Percentiles rank a stretch among this genome's conserved stretches.
phyloP scores from a whole-genome alignment of 2,797 vertebrate species.

The Uromys caudimaculatus region DNA sequence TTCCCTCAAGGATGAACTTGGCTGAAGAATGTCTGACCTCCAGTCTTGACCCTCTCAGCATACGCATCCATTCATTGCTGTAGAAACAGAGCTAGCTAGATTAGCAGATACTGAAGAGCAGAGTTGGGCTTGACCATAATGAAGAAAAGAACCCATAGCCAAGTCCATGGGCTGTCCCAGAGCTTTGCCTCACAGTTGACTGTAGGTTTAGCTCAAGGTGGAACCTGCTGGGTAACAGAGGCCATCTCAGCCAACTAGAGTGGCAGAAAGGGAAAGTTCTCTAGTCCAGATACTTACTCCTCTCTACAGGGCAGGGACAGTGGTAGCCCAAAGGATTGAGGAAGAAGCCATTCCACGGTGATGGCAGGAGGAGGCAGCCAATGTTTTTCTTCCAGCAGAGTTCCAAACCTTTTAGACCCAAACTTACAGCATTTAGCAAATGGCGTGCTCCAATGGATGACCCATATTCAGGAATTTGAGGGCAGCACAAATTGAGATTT shows the following conservation, averaged over 20 bases:
- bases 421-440: not conserved
- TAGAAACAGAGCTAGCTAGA: not conserved
- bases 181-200: not conserved
- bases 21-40: not conserved
- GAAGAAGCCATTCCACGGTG: not conserved
- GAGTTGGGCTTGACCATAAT: not conserved
- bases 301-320: not conserved
- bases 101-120: not conserved
- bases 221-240: not conserved
- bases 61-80: not conserved
- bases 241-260: not conserved
- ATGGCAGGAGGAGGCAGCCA: not conserved
- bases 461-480: not conserved
- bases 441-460: not conserved
- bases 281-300: not conserved
- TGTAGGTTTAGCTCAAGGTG: not conserved
- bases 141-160: not conserved
- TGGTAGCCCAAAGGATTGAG: not conserved
- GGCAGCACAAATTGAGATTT: not conserved
- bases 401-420: constrained; percentile 35
- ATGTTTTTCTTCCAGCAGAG: not conserved
- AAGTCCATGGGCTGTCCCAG: not conserved
- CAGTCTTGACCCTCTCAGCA: not conserved
- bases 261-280: not conserved
- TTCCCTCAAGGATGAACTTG: not conserved